Conservation (phyloP, 92 coral and sea anemone genomes). For the Siderastrea siderea region DNA sequence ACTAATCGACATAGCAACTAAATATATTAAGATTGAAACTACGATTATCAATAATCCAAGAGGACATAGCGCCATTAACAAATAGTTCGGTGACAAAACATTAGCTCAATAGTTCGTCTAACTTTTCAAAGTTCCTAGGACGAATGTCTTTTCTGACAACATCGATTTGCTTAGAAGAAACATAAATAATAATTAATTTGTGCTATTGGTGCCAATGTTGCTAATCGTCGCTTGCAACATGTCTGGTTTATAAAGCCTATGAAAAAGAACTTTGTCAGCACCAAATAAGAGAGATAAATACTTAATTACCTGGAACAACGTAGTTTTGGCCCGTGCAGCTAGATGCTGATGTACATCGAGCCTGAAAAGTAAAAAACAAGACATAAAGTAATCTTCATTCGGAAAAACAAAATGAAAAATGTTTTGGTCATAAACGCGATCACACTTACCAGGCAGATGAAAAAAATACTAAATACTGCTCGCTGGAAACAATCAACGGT, state of each 20-base stretch:
- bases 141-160: neutral
- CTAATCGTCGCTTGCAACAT: neutral
- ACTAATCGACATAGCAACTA: too few relatives aligned
- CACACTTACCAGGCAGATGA: conserved; percentile 24
- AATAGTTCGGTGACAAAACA: too few relatives aligned
- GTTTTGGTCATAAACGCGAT: neutral
- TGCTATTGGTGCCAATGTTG: neutral
- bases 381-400: neutral
- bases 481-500: neutral
- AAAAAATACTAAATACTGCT: conserved; percentile 1
- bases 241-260: neutral
- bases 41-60: too few relatives aligned
- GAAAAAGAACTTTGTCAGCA: too few relatives aligned
- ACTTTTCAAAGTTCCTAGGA: neutral
- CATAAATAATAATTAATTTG: neutral
- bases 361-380: neutral
- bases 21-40: too few relatives aligned
- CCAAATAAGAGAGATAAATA: neutral
- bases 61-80: too few relatives aligned
- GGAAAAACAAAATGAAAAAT: neutral
- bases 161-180: too few relatives aligned
- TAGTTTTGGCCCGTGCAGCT: neutral
- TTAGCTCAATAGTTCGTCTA: neutral
- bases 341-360: neutral
- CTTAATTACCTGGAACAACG: conserved; percentile 16